These are phyloP conservation scores for Riptortus pedestris DNA, from an alignment of 1,140 invertebrate species.

Conservation along the genomic window DNA sequence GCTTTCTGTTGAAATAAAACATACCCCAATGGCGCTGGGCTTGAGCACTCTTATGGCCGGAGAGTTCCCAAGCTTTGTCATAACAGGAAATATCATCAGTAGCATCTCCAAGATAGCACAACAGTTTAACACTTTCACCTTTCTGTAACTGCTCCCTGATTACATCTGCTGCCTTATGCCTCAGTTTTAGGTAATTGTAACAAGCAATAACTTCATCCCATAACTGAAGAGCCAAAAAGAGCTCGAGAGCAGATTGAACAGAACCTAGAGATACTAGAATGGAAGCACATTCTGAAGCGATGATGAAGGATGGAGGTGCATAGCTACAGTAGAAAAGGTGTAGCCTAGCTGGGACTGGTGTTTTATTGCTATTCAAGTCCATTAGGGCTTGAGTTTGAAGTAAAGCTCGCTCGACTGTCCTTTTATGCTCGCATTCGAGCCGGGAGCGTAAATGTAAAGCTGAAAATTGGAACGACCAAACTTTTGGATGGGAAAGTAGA, in stretches of 20 bases:
- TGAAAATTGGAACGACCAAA: constrained; percentile 41
- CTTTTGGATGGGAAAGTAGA: constrained; percentile 36
- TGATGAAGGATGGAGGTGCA: constrained; percentile 59
- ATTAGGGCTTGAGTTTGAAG: constrained; percentile 46
- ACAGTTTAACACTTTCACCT: constrained; percentile 72
- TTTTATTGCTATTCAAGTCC: constrained; percentile 20
- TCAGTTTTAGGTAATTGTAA: constrained; percentile 69
- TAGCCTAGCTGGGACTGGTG: constrained; percentile 39
- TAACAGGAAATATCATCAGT: constrained; percentile 59
- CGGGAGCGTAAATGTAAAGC: constrained; percentile 52
- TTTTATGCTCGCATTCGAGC: constrained; percentile 60
- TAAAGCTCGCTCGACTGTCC: constrained; percentile 77
- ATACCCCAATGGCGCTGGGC: constrained; percentile 75
- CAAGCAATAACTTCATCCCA: constrained; percentile 91
- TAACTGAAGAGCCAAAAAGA: constrained; percentile 66
- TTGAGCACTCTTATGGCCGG: constrained; percentile 61
- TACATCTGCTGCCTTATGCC: constrained; percentile 81
- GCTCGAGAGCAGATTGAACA: constrained; percentile 73
- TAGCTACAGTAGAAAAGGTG: constrained; percentile 44
- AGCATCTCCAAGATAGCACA: constrained; percentile 81
- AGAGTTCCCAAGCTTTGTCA: constrained; percentile 83
- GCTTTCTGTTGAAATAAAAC: constrained; percentile 61
- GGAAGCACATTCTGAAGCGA: constrained; percentile 65
- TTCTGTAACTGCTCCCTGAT: constrained; percentile 70
- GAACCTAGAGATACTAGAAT: constrained; percentile 68